Percentiles rank a stretch among this genome's conserved stretches.
Conservation (phyloP, 2,113 vertebrate genomes). For the Ictidomys tridecemlineatus region DNA sequence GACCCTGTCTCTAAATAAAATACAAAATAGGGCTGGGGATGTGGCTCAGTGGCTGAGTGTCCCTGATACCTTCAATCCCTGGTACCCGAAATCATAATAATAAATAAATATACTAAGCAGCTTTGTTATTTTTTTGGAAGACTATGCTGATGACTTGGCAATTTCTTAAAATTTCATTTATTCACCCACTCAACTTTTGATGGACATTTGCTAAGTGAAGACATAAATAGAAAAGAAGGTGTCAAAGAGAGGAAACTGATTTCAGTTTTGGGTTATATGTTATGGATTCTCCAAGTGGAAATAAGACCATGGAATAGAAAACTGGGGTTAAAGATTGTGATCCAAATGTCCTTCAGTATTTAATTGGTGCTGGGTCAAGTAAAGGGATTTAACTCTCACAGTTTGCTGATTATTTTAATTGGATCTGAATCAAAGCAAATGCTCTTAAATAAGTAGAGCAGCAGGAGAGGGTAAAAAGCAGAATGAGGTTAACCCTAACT, state of each 20-base stretch:
- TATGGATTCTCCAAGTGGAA: background rate
- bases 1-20: no score
- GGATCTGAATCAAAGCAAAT: background rate
- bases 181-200: background rate
- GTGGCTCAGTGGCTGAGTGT: no score
- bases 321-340: background rate
- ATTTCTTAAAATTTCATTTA: background rate
- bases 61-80: no score
- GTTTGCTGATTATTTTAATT: slow-evolving; percentile 5
- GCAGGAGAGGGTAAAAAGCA: background rate
- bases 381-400: background rate
- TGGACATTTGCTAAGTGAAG: background rate
- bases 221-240: background rate
- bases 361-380: background rate
- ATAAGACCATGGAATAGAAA: background rate
- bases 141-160: background rate
- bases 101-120: background rate
- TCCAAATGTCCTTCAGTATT: background rate
- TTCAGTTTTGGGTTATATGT: background rate
- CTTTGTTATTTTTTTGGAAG: background rate
- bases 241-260: background rate
- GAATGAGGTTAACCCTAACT: background rate
- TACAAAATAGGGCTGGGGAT: no score
- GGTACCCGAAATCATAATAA: no score
- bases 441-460: background rate